Evolutionary conservation across 2,797 vertebrate genomes (phyloP), one percentile per base, ranked within the genome.

Genomic region (Taenioides sp.): DNA sequence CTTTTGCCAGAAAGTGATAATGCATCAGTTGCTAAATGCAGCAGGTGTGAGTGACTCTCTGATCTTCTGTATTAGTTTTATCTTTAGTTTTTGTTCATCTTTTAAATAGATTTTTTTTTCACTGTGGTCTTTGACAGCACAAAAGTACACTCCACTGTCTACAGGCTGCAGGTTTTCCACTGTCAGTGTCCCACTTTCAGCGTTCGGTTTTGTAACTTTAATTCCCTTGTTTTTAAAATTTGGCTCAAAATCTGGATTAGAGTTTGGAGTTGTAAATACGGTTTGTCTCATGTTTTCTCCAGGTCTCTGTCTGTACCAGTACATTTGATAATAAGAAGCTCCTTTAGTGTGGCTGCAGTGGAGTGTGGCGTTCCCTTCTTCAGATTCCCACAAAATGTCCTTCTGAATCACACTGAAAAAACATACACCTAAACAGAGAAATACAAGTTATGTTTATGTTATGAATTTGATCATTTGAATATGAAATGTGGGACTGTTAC

Each of bases 301-400:
- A 28, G 64, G 23, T 52, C 47, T 49, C 64, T 66, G 64, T 52
- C 47, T 47, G 23, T 66, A 66, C 64, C 64, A 66, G 47, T 66
- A 66, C 64, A 66, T 66, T 27, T 66, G 64, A 3, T 9, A 52
- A 28, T 50, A 50, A 28, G 16, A 27, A 1, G 1, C 7, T 27
- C 27, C 79, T 50, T 79, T 86, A 1, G 16, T 82, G 23, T 90
- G 84, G 3, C 49, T 87, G 72, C 87, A 92, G 65, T 68, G 1
- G 2, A 88, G 80, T 0, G 73, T 64, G 23, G 37, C 84, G 58
- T 64, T 34, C 0, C 55, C 28, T 0, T 57, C 65, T n/a, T 16
- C 25, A 7, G 31, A 34, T 34, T 34, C 31, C 31, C 31, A 34
- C 31, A 34, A 34, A 34, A 34, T 34, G 5, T 34, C 7, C 31